Evolutionary conservation across 2,888 invertebrate species (phyloP).

Genomic region (Ennomos quercinarius): DNA sequence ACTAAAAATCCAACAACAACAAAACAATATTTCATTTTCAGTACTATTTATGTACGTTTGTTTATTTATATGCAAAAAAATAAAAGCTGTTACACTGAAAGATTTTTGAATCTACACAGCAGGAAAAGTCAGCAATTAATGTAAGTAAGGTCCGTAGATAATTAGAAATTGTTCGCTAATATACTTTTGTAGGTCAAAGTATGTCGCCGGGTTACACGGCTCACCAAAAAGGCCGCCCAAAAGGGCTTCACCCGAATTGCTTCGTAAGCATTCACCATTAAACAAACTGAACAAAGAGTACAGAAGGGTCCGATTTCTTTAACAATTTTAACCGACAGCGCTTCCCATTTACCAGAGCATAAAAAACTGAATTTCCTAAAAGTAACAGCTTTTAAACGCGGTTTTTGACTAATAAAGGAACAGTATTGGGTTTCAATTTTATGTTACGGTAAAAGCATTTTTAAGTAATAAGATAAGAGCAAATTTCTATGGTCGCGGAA

Average conservation of each 20-base stretch:
- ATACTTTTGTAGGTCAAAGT: slow-evolving; percentile 21
- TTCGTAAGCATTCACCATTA: slow-evolving; percentile 52
- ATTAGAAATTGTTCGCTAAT: slow-evolving; percentile 11
- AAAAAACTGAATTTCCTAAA: slow-evolving; percentile 45
- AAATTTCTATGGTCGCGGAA: background rate
- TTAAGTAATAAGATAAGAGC: slow-evolving; percentile 5
- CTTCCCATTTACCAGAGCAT: slow-evolving; percentile 43
- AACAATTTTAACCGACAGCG: slow-evolving; percentile 45
- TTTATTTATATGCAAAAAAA: background rate
- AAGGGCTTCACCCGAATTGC: slow-evolving; percentile 42
- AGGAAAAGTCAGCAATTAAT: background rate
- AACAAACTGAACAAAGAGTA: slow-evolving; percentile 46
- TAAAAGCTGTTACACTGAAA: background rate
- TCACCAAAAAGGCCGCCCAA: slow-evolving; percentile 34
- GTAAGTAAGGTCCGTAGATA: background rate
- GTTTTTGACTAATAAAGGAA: slow-evolving; percentile 38
- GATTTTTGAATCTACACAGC: background rate
- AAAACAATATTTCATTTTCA: too few relatives aligned
- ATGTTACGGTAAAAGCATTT: slow-evolving; percentile 32
- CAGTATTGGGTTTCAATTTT: slow-evolving; percentile 34
- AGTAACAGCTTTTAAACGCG: slow-evolving; percentile 46
- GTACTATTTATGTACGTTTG: too few relatives aligned
- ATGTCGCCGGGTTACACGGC: slow-evolving; percentile 14
- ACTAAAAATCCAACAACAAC: too few relatives aligned
- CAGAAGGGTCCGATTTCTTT: slow-evolving; percentile 55